Base-by-base conservation (phyloP, 2,797 vertebrate species). In the Spinus pinus region DNA sequence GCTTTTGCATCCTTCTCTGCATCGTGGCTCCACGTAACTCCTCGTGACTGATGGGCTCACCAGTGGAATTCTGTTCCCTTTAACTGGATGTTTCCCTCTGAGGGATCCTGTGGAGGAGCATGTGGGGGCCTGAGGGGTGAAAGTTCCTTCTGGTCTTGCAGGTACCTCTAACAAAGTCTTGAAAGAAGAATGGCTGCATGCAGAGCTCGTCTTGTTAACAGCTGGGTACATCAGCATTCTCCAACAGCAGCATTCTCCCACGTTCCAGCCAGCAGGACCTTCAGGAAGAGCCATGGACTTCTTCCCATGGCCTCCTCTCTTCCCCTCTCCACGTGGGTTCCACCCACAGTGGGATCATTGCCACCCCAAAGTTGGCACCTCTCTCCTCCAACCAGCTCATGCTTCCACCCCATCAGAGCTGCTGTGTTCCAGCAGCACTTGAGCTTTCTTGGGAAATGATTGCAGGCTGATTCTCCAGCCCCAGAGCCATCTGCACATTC, bases 1-100 rank as follows among this genome's bases (percentile, higher is more conserved):
- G 67, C 94, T 96, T 97, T 95, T 97, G 97, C 96, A 96, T 94
- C 88, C 66, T 79, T 65, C 72, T 95, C 83, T 95, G 86, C 90
- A 85, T 95, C 24, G 12, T 93, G 80, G 70, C 79, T 95, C 70
- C 65, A 93, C 72, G 19, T 96, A 96, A 95, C 87, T 93, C 79
- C 84, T 88, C 3, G 0, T 66, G 70, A 60, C 53, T 49, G 84
- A 86, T 21, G 53, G 81, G 86, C 77, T 83, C 91, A 95, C 90
- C 87, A 18, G n/a, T 14, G 73, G 74, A 75, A 77, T 53, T 66
- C n/a, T 86, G 30, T 33, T 65, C 72, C 67, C 46, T 90, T 75
- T 96, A 74, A 78, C 65, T 86, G 46, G 69, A 28, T 66, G 17
- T 86, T 90, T 84, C 39, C 66, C 71, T 60, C 15, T 60, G 65